Percentiles rank a stretch among this genome's conserved stretches.
Conservation (phyloP, 2,888 invertebrate species). For the Drosophila hamatofila region DNA sequence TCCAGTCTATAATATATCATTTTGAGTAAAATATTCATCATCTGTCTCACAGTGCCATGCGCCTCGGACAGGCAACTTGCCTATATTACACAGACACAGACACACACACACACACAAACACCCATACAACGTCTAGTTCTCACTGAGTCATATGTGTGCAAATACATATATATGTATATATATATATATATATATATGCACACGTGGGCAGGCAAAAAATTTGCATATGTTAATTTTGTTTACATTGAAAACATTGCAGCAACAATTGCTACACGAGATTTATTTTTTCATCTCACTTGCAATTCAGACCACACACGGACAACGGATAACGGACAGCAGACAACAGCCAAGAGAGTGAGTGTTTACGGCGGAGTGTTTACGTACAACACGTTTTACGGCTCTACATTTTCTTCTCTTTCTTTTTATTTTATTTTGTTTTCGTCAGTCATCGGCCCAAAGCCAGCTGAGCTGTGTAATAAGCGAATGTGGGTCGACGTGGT, state of each 20-base stretch:
- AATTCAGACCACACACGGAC: constrained; percentile 58
- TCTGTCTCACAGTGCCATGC: background rate
- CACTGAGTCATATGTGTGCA: constrained; percentile 30
- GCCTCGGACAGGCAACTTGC: constrained; percentile 56
- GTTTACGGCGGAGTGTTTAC: constrained; percentile 52
- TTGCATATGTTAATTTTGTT: constrained; percentile 80
- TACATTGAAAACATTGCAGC: constrained; percentile 77
- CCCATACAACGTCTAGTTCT: constrained; percentile 1
- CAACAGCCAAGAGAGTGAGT: constrained; percentile 14
- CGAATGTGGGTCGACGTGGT: constrained; percentile 51
- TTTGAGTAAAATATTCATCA: background rate
- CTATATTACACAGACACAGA: constrained; percentile 41
- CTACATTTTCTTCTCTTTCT: constrained; percentile 5
- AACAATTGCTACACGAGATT: constrained; percentile 65
- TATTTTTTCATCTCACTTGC: constrained; percentile 36
- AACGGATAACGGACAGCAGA: too few relatives aligned
- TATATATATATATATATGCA: background rate
- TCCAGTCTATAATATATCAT: background rate
- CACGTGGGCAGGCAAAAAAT: constrained; percentile 56
- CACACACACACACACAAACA: constrained; percentile 13
- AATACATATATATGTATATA: background rate
- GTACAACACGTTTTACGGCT: constrained; percentile 61
- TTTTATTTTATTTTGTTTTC: constrained; percentile 13
- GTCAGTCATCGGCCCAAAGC: constrained; percentile 17
- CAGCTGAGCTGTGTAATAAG: constrained; percentile 51